These are phyloP conservation scores for Phalacrocorax brasilianus DNA, from an alignment of 2,113 vertebrate genomes.

Conservation along the genomic window DNA sequence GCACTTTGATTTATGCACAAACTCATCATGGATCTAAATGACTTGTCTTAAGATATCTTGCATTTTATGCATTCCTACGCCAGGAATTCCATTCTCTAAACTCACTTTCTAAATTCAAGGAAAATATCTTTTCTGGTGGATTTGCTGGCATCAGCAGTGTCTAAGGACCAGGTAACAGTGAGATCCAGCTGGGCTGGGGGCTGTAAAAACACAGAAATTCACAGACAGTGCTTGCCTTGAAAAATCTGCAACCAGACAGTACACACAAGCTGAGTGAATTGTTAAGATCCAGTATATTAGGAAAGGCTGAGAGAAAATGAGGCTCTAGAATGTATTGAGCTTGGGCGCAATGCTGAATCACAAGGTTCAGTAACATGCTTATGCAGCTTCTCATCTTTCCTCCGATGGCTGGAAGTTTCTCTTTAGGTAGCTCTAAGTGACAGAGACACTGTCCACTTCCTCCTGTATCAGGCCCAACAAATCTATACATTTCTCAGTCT, in stretches of 20 bases:
- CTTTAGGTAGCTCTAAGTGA: neutral
- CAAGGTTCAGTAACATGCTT: rapidly evolving
- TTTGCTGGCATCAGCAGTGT: neutral
- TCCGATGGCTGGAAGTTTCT: neutral
- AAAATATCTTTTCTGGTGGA: neutral
- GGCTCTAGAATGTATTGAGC: neutral
- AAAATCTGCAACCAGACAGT: neutral
- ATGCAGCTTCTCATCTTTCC: neutral
- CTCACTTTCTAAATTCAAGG: neutral
- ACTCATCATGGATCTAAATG: neutral
- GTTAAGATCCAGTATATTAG: neutral
- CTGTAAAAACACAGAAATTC: neutral
- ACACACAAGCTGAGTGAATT: neutral
- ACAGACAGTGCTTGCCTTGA: neutral
- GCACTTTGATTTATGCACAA: neutral
- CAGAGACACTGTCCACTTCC: neutral
- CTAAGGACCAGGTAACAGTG: neutral
- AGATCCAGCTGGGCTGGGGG: neutral
- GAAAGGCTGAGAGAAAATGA: neutral
- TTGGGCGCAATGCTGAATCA: neutral
- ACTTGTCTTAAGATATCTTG: neutral
- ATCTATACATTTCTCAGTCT: neutral
- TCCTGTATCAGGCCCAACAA: neutral
- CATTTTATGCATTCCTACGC: neutral
- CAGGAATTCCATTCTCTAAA: neutral